phyloP scores from a whole-genome alignment of 2,888 invertebrate genomes.

The Cryptus armator region DNA sequence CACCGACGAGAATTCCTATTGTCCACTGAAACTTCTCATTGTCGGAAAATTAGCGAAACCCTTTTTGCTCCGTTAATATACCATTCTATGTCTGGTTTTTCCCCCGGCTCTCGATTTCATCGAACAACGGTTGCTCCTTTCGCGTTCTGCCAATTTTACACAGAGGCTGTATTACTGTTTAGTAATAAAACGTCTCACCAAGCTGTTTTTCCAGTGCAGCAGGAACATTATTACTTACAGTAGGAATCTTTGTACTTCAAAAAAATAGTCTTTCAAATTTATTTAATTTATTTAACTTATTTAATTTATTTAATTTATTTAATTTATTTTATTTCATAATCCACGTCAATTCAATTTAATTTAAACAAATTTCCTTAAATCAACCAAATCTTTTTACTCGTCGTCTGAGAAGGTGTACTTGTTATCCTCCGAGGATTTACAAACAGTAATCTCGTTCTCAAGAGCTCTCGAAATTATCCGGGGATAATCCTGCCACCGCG shows the following conservation, averaged over 20 bases:
- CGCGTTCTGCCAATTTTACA: slow-evolving; percentile 1
- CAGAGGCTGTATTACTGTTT: slow-evolving; percentile 3
- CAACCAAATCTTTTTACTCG: neutral
- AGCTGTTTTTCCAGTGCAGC: neutral
- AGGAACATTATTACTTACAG: no score
- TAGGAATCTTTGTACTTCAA: no score
- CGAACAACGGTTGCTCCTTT: slow-evolving; percentile 52
- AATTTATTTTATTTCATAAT: no score
- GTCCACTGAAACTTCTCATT: slow-evolving; percentile 38
- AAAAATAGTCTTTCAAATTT: no score
- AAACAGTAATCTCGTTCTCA: neutral
- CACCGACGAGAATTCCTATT: slow-evolving; percentile 41
- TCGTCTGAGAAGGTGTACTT: neutral
- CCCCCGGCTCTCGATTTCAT: slow-evolving; percentile 66
- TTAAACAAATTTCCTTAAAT: neutral
- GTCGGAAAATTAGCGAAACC: slow-evolving; percentile 66
- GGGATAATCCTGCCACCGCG: slow-evolving; percentile 44
- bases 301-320: no score
- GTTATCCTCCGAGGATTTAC: neutral
- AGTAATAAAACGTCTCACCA: neutral
- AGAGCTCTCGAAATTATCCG: slow-evolving; percentile 46
- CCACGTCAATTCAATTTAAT: neutral
- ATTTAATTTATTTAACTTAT: no score
- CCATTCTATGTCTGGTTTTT: slow-evolving; percentile 60
- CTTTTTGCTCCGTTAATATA: slow-evolving; percentile 63